Conservation (phyloP, 2,797 vertebrate species). For the Ceyx erithaca region DNA sequence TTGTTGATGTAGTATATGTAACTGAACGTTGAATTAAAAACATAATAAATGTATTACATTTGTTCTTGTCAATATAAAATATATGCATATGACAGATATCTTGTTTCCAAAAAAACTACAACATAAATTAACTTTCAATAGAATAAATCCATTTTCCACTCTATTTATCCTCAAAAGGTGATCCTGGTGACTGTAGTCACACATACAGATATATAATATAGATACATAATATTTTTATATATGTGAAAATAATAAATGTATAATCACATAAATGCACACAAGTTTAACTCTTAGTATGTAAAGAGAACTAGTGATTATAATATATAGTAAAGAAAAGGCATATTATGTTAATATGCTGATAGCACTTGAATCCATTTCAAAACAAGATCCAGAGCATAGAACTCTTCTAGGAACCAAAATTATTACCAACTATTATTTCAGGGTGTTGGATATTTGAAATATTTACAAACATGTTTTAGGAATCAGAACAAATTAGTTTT, state of each 20-base stretch:
- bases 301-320: neutral
- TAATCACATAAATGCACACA: neutral
- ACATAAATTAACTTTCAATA: neutral
- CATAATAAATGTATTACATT: neutral
- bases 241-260: neutral
- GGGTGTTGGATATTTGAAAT: neutral
- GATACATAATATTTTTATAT: neutral
- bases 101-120: neutral
- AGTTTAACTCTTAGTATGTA: neutral
- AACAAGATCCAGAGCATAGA: neutral
- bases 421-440: neutral
- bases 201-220: neutral
- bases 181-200: neutral
- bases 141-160: neutral
- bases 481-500: neutral
- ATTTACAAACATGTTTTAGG: neutral
- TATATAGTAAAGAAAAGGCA: neutral
- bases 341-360: neutral
- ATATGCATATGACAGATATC: neutral
- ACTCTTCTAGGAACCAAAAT: neutral
- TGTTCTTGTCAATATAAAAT: neutral
- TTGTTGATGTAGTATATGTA: neutral
- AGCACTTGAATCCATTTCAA: neutral
- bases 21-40: neutral
- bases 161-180: neutral